Base-by-base conservation (phyloP, 2,888 invertebrate species). In the Mechanitis messenoides region DNA sequence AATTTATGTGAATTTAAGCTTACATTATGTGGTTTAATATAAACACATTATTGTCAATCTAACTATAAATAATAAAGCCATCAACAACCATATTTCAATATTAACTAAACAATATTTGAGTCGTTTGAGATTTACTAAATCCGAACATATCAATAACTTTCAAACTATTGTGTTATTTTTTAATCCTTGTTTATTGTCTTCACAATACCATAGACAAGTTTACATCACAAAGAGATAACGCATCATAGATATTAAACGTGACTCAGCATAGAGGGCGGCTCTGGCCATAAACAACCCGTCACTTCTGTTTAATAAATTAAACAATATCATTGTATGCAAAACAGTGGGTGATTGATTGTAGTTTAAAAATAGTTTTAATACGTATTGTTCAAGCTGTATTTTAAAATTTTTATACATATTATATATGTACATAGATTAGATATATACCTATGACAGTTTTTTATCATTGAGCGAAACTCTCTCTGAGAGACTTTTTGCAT, bases 111-210 rank as follows among this genome's bases (percentile, higher is more conserved):
- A 46, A 55, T 56, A 33, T 55, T 33, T 35, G n/a, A 45, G 45
- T 57, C 35, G 54, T 58, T 58, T 31, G 46, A 11, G 74, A 72
- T 78, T 76, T 77, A 62, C 59, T 65, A 72, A 77, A 79, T 76
- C 77, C 74, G 70, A 66, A 78, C 79, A 72, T 79, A 80, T 80
- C 75, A 81, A 82, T 80, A 81, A 73, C 77, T 69, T 65, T 66
- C 74, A 69, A 66, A 62, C 73, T 71, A 67, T 65, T 61, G 63
- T 63, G 66, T 73, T 68, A 68, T 72, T 59, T 64, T 59, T 62
- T 84, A 85, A 86, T 83, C 84, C 80, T 84, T 85, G 85, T 87
- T 87, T 85, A 85, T 84, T 78, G 73, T 72, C 68, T 63, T 69
- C 58, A 47, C n/a, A 58, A 64, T 59, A 54, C 38, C 64, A 68